These are phyloP conservation scores for Dolichopus griseipennis DNA, from an alignment of 2,888 invertebrate species.

Conservation along the genomic window DNA sequence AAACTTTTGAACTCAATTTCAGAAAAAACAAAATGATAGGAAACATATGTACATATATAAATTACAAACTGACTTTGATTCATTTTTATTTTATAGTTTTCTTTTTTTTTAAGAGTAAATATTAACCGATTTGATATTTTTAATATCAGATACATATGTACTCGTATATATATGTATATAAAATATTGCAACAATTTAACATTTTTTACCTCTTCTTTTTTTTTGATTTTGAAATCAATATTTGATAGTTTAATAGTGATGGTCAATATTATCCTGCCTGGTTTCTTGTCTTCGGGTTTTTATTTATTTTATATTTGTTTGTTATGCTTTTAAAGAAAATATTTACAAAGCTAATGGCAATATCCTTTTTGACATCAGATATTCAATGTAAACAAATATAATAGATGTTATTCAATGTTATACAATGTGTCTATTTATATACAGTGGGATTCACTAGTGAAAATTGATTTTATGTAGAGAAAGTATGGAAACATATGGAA, in stretches of 20 bases:
- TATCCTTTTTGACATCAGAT: conserved; percentile 1
- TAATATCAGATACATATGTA: background rate
- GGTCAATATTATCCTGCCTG: background rate
- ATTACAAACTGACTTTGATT: background rate
- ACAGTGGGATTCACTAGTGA: no score
- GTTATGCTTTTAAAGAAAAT: background rate
- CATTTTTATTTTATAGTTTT: background rate
- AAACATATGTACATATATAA: background rate
- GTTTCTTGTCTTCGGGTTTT: background rate
- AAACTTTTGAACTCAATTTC: background rate
- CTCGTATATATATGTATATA: no score
- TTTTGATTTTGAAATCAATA: no score
- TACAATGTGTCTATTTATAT: no score
- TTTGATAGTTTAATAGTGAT: conserved; percentile 1
- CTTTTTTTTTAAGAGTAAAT: background rate
- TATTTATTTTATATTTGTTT: background rate
- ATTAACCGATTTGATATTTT: conserved; percentile 1
- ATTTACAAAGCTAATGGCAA: conserved; percentile 10
- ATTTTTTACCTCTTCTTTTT: background rate
- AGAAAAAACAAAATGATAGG: background rate
- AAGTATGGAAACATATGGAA: no score
- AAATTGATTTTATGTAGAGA: no score
- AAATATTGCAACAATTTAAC: conserved; percentile 1
- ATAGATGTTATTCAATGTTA: no score
- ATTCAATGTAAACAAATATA: background rate